These are phyloP conservation scores for Dipodomys spectabilis DNA, from an alignment of 2,113 vertebrate genomes.

Conservation along the genomic window DNA sequence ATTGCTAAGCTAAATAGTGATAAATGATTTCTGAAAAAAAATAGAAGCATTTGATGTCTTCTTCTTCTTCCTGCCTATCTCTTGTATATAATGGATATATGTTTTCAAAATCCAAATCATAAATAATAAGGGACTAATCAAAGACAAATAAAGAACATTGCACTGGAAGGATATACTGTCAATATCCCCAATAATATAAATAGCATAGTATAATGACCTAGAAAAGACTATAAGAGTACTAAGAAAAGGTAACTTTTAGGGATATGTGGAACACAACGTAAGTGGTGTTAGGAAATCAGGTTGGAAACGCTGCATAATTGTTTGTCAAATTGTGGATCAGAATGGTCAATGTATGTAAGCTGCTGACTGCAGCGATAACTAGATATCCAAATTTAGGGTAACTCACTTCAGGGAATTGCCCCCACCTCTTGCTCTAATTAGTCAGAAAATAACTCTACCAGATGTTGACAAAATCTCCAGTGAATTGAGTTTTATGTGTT, in stretches of 20 bases:
- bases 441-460: slow-evolving; percentile 83
- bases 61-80: neutral
- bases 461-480: slow-evolving; percentile 83
- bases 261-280: neutral
- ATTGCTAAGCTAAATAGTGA: neutral
- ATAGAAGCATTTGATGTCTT: neutral
- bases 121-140: neutral
- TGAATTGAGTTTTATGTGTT: slow-evolving; percentile 84
- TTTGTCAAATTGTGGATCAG: slow-evolving; percentile 26
- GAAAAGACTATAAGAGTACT: neutral
- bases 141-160: neutral
- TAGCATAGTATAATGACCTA: neutral
- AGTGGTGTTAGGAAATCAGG: neutral
- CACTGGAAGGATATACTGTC: neutral
- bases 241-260: neutral
- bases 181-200: neutral
- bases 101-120: neutral
- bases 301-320: neutral
- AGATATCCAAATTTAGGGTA: slow-evolving; percentile 65
- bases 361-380: slow-evolving; percentile 79
- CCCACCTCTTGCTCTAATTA: slow-evolving; percentile 84
- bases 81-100: neutral
- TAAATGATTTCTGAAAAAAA: neutral
- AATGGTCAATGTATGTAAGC: slow-evolving; percentile 62
- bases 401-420: slow-evolving; percentile 79